Percentiles rank a stretch among this genome's conserved stretches.
Conservation (phyloP, 1,140 invertebrate species). For the Drosophila bocki region DNA sequence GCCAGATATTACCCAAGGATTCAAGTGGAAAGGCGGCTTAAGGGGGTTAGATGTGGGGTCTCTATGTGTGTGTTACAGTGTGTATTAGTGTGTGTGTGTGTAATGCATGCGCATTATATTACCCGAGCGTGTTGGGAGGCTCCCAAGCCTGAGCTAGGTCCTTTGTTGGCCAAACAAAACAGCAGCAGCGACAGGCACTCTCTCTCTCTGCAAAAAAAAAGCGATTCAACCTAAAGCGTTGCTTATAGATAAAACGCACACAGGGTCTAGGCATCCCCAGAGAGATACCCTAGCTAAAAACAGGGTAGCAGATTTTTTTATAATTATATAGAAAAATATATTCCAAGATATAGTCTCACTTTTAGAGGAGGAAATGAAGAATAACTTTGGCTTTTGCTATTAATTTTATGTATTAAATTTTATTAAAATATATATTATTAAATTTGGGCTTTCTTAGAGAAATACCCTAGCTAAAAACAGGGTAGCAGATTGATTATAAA, state of each 20-base stretch:
- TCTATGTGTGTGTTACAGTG: neutral
- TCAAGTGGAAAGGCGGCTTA: neutral
- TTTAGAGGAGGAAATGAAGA: no score
- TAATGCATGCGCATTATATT: constrained; percentile 75
- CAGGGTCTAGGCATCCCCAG: neutral
- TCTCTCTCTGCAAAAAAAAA: constrained; percentile 10
- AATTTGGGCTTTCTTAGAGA: no score
- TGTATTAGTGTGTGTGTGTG: constrained; percentile 15
- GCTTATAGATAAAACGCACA: constrained; percentile 9
- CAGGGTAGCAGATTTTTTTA: neutral
- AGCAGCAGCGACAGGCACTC: constrained; percentile 10
- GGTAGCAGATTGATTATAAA: no score
- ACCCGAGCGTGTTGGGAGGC: constrained; percentile 32
- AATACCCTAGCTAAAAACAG: no score
- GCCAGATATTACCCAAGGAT: constrained; percentile 59
- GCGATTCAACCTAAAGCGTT: constrained; percentile 22
- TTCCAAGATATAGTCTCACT: no score
- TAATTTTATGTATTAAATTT: no score
- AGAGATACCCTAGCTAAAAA: neutral
- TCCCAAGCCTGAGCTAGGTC: neutral
- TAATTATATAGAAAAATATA: no score
- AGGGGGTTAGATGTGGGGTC: neutral
- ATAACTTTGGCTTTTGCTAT: no score
- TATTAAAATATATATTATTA: no score
- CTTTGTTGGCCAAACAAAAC: constrained; percentile 71